Conservation (phyloP, 2,113 vertebrate species). For the Uria aalge region DNA sequence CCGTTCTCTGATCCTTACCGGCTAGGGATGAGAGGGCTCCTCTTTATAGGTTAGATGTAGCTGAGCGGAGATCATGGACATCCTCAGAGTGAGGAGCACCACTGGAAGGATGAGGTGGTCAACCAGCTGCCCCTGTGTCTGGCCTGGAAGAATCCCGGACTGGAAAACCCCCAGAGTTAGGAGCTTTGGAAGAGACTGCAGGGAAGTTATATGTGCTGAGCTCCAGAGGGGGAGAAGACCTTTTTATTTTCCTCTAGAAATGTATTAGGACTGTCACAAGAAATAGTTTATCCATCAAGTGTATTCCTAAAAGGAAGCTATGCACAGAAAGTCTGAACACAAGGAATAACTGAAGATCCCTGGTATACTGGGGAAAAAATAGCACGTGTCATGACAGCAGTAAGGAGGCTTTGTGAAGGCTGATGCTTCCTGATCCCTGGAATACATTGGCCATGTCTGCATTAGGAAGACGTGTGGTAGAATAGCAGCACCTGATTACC, state of each 20-base stretch:
- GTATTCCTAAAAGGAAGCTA: not conserved
- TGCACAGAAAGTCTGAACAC: not conserved
- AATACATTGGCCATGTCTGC: not conserved
- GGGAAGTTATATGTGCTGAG: not conserved
- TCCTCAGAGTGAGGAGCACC: not conserved
- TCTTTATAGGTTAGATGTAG: not conserved
- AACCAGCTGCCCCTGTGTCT: not conserved
- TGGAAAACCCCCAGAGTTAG: not conserved
- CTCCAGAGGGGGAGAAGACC: not conserved
- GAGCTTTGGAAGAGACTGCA: not conserved
- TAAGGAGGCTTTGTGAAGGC: not conserved
- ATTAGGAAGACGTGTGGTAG: not conserved
- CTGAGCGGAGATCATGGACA: not conserved
- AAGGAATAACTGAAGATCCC: not conserved
- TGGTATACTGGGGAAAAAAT: not conserved
- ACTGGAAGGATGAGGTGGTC: not conserved
- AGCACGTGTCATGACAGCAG: rapidly evolving
- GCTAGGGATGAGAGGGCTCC: not conserved
- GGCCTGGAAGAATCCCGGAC: not conserved
- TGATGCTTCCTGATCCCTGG: not conserved
- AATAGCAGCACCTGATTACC: not conserved
- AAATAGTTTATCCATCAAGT: not conserved
- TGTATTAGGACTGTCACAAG: not conserved
- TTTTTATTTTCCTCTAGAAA: not conserved
- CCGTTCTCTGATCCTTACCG: not conserved